Conservation (phyloP, 2,797 vertebrate species). For the Phrynocephalus forsythii region DNA sequence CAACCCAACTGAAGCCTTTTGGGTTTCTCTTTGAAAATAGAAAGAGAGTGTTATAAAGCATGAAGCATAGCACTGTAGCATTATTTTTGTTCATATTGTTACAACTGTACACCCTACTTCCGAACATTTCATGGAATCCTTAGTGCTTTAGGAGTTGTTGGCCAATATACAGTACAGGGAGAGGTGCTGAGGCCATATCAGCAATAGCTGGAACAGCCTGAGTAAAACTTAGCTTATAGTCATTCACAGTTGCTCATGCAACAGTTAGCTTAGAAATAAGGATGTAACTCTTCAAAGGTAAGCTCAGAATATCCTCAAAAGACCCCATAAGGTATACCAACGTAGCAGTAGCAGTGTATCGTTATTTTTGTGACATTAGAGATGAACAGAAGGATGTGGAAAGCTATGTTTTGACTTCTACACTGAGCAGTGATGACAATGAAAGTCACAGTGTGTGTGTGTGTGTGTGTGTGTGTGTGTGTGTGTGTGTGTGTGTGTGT, state of each 20-base stretch:
- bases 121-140: neutral
- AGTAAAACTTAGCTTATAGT: neutral
- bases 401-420: constrained; percentile 48
- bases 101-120: neutral
- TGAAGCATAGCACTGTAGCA: neutral
- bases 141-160: neutral
- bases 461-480: constrained; percentile 17
- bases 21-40: no score
- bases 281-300: neutral
- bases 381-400: constrained; percentile 20
- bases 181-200: neutral
- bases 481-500: neutral
- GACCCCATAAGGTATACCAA: neutral
- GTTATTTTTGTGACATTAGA: constrained; percentile 39
- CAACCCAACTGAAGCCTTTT: no score
- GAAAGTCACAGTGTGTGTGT: constrained; percentile 49
- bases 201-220: neutral
- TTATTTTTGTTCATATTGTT: neutral
- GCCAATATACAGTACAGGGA: no score
- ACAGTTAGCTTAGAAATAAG: neutral
- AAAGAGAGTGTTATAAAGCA: no score
- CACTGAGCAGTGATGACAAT: constrained; percentile 33
- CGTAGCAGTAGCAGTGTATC: constrained; percentile 20
- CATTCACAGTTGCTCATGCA: neutral
- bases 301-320: constrained; percentile 12